These are phyloP conservation scores for Globodera rostochiensis DNA, from an alignment of 1,140 invertebrate species.

Conservation along the genomic window DNA sequence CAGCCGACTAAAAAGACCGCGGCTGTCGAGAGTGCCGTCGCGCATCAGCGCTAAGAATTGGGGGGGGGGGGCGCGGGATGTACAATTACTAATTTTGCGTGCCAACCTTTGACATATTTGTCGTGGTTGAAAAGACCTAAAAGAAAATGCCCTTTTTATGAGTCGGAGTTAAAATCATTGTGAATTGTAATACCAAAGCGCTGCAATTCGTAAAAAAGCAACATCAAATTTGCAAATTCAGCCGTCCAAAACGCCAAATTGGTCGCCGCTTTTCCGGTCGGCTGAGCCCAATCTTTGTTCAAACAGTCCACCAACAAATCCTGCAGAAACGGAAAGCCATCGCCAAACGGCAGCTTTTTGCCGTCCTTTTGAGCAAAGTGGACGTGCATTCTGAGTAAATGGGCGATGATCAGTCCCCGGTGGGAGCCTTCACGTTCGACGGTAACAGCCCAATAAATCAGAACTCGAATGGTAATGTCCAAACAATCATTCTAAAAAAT, in stretches of 20 bases:
- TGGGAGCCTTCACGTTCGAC: slow-evolving; percentile 48
- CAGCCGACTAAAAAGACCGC: slow-evolving; percentile 10
- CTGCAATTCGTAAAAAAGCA: slow-evolving; percentile 48
- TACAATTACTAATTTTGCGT: too few species aligned
- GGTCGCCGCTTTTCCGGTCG: slow-evolving; percentile 12
- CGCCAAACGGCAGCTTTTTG: slow-evolving; percentile 17
- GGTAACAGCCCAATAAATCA: slow-evolving; percentile 50
- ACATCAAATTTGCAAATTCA: slow-evolving; percentile 49
- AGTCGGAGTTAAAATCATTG: not conserved
- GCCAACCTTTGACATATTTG: slow-evolving; percentile 43
- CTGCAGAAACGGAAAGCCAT: slow-evolving; percentile 38
- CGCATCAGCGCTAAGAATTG: slow-evolving; percentile 42
- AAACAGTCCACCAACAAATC: slow-evolving; percentile 50
- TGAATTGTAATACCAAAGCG: not conserved
- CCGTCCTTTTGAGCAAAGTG: not conserved
- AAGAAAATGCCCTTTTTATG: not conserved
- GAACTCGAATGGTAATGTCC: slow-evolving; percentile 34
- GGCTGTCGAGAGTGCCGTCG: slow-evolving; percentile 32
- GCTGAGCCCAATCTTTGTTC: slow-evolving; percentile 36
- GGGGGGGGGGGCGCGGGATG: too few species aligned
- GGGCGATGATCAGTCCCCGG: slow-evolving; percentile 46
- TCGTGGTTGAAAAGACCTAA: slow-evolving; percentile 48
- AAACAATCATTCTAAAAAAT: slow-evolving; percentile 3
- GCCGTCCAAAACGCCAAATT: slow-evolving; percentile 27
- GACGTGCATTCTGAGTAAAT: slow-evolving; percentile 39